phyloP scores from a whole-genome alignment of 2,888 invertebrate genomes.

The Himalopsyche kuldschensis region DNA sequence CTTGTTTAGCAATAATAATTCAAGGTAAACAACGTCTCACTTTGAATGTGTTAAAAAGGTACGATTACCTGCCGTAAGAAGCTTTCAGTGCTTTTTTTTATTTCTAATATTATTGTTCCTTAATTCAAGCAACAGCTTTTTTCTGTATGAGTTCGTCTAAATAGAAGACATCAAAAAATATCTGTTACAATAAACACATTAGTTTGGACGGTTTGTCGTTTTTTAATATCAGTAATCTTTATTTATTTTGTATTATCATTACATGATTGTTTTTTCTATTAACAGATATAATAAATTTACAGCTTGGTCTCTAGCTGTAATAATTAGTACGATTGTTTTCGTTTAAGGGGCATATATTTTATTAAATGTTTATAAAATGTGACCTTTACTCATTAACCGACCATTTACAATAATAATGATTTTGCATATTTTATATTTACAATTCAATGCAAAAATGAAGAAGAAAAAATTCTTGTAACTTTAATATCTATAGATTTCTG shows the following conservation, averaged over 20 bases:
- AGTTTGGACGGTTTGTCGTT: conserved; percentile 2
- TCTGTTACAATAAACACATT: conserved; percentile 11
- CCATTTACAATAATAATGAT: no score
- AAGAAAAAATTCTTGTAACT: no score
- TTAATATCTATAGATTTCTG: no score
- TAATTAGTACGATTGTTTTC: not conserved
- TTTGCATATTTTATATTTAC: no score
- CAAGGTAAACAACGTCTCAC: not conserved
- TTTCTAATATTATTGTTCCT: not conserved
- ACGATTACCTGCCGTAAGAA: not conserved
- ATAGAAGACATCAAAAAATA: conserved; percentile 6
- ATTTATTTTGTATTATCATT: not conserved
- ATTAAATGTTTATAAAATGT: no score
- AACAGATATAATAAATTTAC: not conserved
- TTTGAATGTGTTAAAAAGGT: not conserved
- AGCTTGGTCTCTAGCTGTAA: not conserved
- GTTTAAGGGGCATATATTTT: not conserved
- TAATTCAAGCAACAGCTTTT: conserved; percentile 3
- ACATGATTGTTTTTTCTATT: not conserved
- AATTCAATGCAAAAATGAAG: no score
- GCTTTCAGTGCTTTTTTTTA: not conserved
- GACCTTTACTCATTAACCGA: no score
- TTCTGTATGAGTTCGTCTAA: not conserved
- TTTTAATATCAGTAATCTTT: conserved; percentile 9
- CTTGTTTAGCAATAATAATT: not conserved